Conservation (phyloP, 2,888 invertebrate genomes). For the Gymnoscelis rufifasciata region DNA sequence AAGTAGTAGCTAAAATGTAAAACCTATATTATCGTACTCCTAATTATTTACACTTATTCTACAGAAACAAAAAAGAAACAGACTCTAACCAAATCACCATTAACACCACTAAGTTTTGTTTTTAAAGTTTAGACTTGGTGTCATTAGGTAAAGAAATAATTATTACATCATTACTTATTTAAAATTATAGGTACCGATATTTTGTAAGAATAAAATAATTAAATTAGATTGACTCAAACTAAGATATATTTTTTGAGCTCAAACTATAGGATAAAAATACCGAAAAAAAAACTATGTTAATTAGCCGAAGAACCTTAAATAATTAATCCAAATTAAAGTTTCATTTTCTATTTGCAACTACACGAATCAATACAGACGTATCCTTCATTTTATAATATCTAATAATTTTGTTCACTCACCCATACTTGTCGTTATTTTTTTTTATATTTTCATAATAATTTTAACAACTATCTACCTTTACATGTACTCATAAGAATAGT, state of each 20-base stretch:
- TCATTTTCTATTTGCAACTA: slow-evolving; percentile 10
- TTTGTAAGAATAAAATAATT: neutral
- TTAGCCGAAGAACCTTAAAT: neutral
- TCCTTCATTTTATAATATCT: slow-evolving; percentile 13
- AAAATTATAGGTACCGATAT: too few relatives aligned
- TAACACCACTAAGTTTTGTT: neutral
- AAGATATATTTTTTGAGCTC: slow-evolving; percentile 3
- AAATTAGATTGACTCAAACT: neutral
- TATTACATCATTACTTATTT: too few relatives aligned
- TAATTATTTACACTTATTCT: slow-evolving; percentile 15
- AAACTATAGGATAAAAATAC: neutral
- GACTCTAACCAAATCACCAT: slow-evolving; percentile 8
- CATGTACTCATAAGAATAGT: slow-evolving; percentile 49
- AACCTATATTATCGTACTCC: slow-evolving; percentile 7
- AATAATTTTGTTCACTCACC: slow-evolving; percentile 37
- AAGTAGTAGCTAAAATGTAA: slow-evolving; percentile 24
- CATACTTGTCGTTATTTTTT: slow-evolving; percentile 39
- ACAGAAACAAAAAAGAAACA: slow-evolving; percentile 1
- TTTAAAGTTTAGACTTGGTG: neutral
- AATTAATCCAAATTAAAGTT: slow-evolving; percentile 9
- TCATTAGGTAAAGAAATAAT: too few relatives aligned
- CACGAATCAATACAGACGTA: slow-evolving; percentile 15
- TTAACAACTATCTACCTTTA: slow-evolving; percentile 36
- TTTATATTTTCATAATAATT: slow-evolving; percentile 35
- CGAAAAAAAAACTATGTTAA: too few relatives aligned